A percentile compares a stretch with the other conserved stretches of the same genome.
phyloP scores from a whole-genome alignment of 2,113 vertebrate species.

The Calidris pygmaea region DNA sequence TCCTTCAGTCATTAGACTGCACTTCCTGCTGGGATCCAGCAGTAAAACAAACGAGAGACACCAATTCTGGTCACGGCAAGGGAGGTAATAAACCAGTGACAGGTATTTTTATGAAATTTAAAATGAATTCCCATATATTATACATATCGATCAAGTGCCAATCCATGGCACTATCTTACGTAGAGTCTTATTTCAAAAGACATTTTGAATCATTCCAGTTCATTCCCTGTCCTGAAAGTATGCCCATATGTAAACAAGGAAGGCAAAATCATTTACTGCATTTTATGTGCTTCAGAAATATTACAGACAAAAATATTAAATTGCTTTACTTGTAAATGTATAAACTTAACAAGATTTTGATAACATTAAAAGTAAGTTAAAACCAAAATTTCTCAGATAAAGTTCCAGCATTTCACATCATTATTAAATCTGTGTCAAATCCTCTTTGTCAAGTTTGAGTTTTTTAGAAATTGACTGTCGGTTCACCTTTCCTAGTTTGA shows the following conservation, averaged over 20 bases:
- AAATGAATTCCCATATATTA: slow-evolving; percentile 29
- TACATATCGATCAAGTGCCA: neutral
- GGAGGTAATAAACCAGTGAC: slow-evolving; percentile 30
- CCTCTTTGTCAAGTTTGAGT: neutral
- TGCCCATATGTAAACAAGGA: no score
- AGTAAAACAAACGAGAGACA: slow-evolving; percentile 61
- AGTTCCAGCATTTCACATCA: neutral
- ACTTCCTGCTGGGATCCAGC: slow-evolving; percentile 64
- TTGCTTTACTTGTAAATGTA: neutral
- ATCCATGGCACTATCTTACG: neutral
- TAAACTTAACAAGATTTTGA: neutral
- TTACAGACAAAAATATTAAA: neutral
- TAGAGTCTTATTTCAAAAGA: neutral
- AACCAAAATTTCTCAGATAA: neutral
- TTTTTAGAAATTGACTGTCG: neutral
- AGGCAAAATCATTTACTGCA: neutral
- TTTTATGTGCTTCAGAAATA: neutral
- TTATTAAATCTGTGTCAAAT: neutral
- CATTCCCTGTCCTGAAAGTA: neutral
- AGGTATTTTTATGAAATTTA: slow-evolving; percentile 40
- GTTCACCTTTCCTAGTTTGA: neutral
- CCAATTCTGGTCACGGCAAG: slow-evolving; percentile 20
- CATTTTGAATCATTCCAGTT: neutral
- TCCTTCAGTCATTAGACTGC: slow-evolving; percentile 60
- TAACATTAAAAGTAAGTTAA: neutral